Evolutionary conservation across 2,113 vertebrate species (phyloP).

Genomic region (Centrocercus urophasianus): DNA sequence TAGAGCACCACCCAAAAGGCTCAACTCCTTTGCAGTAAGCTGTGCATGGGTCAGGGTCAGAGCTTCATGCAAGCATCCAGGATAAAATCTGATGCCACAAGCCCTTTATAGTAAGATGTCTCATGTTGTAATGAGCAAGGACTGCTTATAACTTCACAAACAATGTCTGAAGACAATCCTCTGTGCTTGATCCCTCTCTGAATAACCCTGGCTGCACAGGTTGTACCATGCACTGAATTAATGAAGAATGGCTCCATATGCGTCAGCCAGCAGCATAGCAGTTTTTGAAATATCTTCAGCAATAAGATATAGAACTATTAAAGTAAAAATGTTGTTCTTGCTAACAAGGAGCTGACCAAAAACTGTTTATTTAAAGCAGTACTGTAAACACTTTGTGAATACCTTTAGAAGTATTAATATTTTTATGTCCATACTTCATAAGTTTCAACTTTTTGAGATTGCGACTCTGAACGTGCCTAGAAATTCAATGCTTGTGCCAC

Average conservation of each 20-base stretch:
- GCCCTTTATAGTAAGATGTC: neutral
- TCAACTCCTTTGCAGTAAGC: neutral
- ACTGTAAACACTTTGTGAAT: neutral
- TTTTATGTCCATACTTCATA: neutral
- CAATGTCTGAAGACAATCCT: neutral
- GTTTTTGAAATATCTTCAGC: neutral
- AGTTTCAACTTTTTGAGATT: neutral
- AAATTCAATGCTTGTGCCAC: neutral
- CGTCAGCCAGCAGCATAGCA: neutral
- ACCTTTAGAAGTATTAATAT: neutral
- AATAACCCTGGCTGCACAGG: neutral
- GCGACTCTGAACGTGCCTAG: neutral
- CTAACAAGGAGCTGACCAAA: neutral
- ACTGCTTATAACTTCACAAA: neutral
- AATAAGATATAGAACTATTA: neutral
- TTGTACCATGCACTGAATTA: neutral
- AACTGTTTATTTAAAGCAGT: neutral
- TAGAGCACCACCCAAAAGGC: neutral
- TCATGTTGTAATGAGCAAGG: neutral
- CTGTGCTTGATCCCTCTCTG: neutral
- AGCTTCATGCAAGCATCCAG: neutral
- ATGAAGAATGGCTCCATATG: neutral
- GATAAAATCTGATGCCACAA: neutral
- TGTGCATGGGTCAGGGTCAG: neutral
- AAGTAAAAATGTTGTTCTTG: neutral